Base-by-base conservation (phyloP, 1,140 invertebrate genomes). In the Aphidius ervi region DNA sequence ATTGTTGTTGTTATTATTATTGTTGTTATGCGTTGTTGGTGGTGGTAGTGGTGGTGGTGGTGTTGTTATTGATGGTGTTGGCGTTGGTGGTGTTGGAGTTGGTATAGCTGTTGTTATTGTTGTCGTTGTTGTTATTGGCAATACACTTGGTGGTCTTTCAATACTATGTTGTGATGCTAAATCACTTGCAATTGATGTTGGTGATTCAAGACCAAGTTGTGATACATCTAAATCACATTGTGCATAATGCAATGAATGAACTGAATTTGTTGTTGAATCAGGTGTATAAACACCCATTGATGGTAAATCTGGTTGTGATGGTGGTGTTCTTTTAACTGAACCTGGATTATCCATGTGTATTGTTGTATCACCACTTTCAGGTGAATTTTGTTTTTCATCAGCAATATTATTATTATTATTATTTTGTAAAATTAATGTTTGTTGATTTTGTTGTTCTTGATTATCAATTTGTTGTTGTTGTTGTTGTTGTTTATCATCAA, bases 181-280 rank as follows among this genome's bases (percentile, higher is more conserved):
- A 73, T 94, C 91, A 43, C 90, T 92, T 0, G 90, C 88, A 59
- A 95, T 94, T 23, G 91, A 92, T 0, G 90, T 88, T 0, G 93
- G 92, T 0, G 93, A 94, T 69, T 94, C 92, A 56, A 95, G 77
- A 5, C 89, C 90, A 37, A 94, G 74, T 70, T 93, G 91, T 65
- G 85, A 86, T 0, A 92, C 91, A 74, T 93, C 92, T 55, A 94
- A 77, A 63, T 94, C 92, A 67, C 88, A 92, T 61, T 86, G 86
- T 0, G 85, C 84, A 68, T 91, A 93, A 74, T 91, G 90, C 61
- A 90, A 81, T 46, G 89, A 91, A 64, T 91, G 89, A 5, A 92
- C 90, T 0, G 91, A 93, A 69, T 92, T 92, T 40, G 90, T 92
- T 1, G 88, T 90, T 0, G 90, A 91, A 70, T 93, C 90, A 0